phyloP scores from a whole-genome alignment of 1,140 invertebrate species.

The Sipha flava region DNA sequence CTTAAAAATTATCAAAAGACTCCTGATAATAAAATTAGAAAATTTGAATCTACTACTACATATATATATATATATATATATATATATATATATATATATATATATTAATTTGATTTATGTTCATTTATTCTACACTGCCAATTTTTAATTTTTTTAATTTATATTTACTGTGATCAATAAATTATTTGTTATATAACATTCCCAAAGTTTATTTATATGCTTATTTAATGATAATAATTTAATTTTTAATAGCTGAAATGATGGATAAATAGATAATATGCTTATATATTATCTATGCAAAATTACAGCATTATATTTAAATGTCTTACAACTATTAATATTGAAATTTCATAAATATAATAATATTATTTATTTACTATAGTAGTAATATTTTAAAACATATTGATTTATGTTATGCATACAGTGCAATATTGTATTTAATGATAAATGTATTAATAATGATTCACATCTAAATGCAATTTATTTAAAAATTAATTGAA shows the following conservation, averaged over 20 bases:
- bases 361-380: too few relatives aligned
- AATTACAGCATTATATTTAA: too few relatives aligned
- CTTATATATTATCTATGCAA: too few relatives aligned
- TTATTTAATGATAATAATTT: neutral
- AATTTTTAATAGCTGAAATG: neutral
- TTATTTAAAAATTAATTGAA: neutral
- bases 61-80: too few relatives aligned
- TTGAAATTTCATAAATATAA: too few relatives aligned
- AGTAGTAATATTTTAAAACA: neutral
- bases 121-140: neutral
- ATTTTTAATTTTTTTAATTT: neutral
- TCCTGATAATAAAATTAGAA: neutral
- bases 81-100: neutral
- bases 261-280: neutral
- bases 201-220: neutral
- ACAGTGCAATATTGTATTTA: too few relatives aligned
- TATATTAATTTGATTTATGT: neutral
- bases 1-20: neutral
- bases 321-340: too few relatives aligned
- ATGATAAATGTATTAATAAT: too few relatives aligned
- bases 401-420: neutral
- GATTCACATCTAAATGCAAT: neutral
- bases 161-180: neutral
- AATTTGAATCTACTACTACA: too few relatives aligned
- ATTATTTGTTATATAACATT: slow-evolving; percentile 6